Evolutionary conservation across 2,113 vertebrate species (phyloP).

Genomic region (Pan troglodytes): DNA sequence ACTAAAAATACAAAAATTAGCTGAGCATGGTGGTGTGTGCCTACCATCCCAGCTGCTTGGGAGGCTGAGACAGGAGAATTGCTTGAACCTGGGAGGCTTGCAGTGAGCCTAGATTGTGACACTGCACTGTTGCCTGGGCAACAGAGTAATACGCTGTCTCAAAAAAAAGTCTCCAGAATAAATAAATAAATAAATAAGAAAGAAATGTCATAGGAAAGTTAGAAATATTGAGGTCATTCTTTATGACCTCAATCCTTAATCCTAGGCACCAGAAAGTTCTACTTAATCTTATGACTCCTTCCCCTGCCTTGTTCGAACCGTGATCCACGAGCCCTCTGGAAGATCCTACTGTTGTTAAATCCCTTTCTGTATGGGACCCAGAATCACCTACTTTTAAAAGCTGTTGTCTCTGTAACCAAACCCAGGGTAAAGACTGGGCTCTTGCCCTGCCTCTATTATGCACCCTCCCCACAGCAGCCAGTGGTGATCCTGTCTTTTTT

Average conservation of each 20-base stretch:
- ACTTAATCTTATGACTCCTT: background rate
- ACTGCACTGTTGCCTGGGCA: no score
- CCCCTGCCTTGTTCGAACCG: accelerated
- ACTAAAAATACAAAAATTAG: no score
- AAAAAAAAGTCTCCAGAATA: background rate
- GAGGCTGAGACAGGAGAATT: no score
- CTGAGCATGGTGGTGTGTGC: no score
- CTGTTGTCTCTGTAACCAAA: background rate
- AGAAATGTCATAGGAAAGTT: background rate
- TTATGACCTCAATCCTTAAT: background rate
- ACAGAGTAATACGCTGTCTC: background rate
- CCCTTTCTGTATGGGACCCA: background rate
- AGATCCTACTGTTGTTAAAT: background rate
- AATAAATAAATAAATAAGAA: no score
- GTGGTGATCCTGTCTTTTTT: background rate
- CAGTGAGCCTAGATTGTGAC: no score
- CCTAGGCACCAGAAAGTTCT: background rate
- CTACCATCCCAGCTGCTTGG: no score
- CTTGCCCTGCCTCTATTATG: background rate
- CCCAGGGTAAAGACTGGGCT: background rate
- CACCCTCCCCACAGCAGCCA: background rate
- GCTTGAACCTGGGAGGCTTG: no score
- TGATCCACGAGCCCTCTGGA: background rate
- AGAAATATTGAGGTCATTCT: background rate
- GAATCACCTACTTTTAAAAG: background rate